A percentile compares a stretch with the other conserved stretches of the same genome.
Conservation (phyloP, 2,113 vertebrate species). For the Pelusios castaneus region DNA sequence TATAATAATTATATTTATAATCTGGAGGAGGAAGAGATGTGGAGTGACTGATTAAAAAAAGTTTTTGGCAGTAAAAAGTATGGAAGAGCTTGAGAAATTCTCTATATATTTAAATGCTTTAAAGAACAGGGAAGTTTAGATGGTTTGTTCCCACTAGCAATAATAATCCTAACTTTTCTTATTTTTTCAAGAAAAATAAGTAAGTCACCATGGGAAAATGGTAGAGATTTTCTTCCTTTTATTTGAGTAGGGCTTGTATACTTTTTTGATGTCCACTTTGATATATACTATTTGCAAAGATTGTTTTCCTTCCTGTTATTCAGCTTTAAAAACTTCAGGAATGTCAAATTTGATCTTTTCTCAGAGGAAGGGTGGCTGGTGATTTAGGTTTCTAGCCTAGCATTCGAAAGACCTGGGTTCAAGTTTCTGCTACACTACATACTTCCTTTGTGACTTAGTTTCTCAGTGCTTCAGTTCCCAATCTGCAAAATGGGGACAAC, state of each 20-base stretch:
- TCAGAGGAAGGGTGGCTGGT: not conserved
- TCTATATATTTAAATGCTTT: not conserved
- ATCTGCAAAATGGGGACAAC: not conserved
- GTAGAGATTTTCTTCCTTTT: no score
- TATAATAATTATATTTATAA: not conserved
- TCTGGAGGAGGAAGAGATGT: not conserved
- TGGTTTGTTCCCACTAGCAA: not conserved
- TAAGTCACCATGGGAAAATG: not conserved
- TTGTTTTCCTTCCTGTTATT: not conserved
- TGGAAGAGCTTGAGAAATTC: not conserved
- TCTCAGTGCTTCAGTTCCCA: not conserved
- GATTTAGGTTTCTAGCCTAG: not conserved
- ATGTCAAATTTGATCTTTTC: not conserved
- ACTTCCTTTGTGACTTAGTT: not conserved
- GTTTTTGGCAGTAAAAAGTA: not conserved
- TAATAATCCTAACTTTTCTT: not conserved
- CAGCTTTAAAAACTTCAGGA: not conserved
- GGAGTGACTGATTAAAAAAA: not conserved
- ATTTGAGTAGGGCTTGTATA: not conserved
- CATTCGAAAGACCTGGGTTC: not conserved
- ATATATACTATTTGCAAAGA: not conserved
- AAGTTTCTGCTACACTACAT: not conserved
- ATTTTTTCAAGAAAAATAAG: not conserved
- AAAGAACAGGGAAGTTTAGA: not conserved
- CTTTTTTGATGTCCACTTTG: not conserved